These are phyloP conservation scores for Trogon melanurus DNA, from an alignment of 2,113 vertebrate species.

Conservation along the genomic window DNA sequence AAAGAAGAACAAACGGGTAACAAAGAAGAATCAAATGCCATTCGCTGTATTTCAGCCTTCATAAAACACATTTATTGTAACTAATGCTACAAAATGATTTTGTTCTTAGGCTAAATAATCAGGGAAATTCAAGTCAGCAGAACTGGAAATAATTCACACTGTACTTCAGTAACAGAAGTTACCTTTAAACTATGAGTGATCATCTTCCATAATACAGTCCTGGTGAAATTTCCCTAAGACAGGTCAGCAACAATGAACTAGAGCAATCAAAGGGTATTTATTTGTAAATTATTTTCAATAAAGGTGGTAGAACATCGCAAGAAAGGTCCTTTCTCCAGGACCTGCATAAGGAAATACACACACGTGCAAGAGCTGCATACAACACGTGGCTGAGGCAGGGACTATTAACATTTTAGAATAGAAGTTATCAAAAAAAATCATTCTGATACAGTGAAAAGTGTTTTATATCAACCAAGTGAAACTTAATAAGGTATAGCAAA, in stretches of 20 bases:
- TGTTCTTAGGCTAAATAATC: not conserved
- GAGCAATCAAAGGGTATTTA: not conserved
- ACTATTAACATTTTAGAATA: not conserved
- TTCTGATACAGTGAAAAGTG: not conserved
- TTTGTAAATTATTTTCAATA: not conserved
- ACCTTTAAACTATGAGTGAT: not conserved
- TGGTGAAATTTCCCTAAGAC: not conserved
- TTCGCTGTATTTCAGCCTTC: not conserved
- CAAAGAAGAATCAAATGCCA: not conserved
- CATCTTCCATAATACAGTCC: not conserved
- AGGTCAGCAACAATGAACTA: not conserved
- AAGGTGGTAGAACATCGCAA: not conserved
- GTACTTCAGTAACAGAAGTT: not conserved
- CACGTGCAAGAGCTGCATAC: accelerated
- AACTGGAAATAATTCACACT: not conserved
- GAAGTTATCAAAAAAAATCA: not conserved
- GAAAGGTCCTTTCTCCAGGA: not conserved
- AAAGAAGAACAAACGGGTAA: conserved; percentile 22
- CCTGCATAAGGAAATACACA: not conserved
- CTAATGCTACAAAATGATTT: not conserved
- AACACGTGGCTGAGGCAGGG: not conserved
- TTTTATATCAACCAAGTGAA: not conserved
- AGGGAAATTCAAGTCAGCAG: not conserved
- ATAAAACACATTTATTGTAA: not conserved
- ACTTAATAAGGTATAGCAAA: not conserved